Percentiles rank a stretch among this genome's conserved stretches.
Conservation (phyloP, 2,113 vertebrate genomes). For the Crotophaga sulcirostris region DNA sequence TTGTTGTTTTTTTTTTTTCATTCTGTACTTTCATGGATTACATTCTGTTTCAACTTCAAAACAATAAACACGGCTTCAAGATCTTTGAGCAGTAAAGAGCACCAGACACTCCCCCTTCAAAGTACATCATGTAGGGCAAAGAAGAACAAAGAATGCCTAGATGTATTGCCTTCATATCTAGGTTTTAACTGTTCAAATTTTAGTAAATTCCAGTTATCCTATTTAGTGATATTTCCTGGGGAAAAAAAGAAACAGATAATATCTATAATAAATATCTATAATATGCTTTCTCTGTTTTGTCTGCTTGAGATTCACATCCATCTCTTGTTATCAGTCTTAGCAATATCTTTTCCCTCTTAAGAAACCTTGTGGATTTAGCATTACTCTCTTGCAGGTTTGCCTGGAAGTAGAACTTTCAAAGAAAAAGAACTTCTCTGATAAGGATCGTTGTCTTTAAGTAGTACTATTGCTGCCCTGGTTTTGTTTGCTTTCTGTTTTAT, state of each 20-base stretch:
- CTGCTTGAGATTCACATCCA: not conserved
- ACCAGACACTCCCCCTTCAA: accelerated
- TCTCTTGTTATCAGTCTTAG: not conserved
- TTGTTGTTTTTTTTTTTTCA: not conserved
- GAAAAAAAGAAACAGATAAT: not conserved
- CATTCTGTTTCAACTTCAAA: not conserved
- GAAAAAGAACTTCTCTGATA: not conserved
- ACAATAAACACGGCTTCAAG: not conserved
- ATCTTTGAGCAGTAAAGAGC: not conserved
- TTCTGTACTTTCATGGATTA: not conserved
- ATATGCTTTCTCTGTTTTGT: not conserved
- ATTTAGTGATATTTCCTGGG: not conserved
- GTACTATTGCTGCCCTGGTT: not conserved
- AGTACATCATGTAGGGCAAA: not conserved
- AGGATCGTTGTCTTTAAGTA: not conserved
- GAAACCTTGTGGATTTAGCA: not conserved
- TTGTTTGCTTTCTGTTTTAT: not conserved
- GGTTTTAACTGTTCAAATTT: not conserved
- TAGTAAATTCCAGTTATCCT: not conserved
- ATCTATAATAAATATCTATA: too few relatives aligned
- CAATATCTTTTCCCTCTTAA: not conserved
- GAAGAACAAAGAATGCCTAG: not conserved
- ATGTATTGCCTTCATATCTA: not conserved
- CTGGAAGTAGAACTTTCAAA: not conserved
- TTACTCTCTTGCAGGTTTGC: not conserved